phyloP scores from a whole-genome alignment of 2,888 invertebrate genomes.

The Thymelicus sylvestris region DNA sequence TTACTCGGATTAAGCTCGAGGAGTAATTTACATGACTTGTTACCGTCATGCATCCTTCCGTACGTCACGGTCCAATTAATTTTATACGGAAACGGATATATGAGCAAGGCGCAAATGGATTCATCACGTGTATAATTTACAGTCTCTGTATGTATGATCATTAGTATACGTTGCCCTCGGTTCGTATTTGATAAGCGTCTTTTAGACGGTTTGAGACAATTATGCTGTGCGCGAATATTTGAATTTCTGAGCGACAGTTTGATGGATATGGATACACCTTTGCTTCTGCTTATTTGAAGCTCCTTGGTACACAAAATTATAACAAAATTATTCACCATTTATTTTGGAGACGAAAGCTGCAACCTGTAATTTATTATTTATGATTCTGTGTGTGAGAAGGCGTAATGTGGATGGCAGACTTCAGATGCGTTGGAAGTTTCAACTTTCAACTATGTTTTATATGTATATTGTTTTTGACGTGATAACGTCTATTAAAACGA shows the following conservation, averaged over 20 bases:
- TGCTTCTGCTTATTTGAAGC: not conserved
- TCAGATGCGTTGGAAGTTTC: no score
- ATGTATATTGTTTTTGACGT: no score
- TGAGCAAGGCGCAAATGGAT: slow-evolving; percentile 73
- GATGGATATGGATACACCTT: slow-evolving; percentile 3
- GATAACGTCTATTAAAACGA: no score
- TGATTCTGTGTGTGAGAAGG: no score
- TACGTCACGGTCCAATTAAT: slow-evolving; percentile 79
- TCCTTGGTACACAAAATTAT: not conserved
- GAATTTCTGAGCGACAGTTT: not conserved
- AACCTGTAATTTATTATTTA: not conserved
- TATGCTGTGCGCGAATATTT: slow-evolving; percentile 19
- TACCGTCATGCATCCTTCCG: slow-evolving; percentile 79
- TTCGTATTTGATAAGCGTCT: slow-evolving; percentile 18
- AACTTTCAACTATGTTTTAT: no score
- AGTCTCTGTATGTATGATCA: slow-evolving; percentile 41
- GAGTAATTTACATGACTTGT: slow-evolving; percentile 80
- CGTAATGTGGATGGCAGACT: no score
- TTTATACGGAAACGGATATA: slow-evolving; percentile 81
- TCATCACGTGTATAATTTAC: slow-evolving; percentile 71
- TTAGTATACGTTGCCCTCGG: slow-evolving; percentile 18
- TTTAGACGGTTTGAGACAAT: slow-evolving; percentile 15
- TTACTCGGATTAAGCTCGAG: slow-evolving; percentile 45
- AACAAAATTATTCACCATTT: not conserved
- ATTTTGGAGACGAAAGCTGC: not conserved